phyloP scores from a whole-genome alignment of 2,113 vertebrate species.

The Neolamprologus longior region DNA sequence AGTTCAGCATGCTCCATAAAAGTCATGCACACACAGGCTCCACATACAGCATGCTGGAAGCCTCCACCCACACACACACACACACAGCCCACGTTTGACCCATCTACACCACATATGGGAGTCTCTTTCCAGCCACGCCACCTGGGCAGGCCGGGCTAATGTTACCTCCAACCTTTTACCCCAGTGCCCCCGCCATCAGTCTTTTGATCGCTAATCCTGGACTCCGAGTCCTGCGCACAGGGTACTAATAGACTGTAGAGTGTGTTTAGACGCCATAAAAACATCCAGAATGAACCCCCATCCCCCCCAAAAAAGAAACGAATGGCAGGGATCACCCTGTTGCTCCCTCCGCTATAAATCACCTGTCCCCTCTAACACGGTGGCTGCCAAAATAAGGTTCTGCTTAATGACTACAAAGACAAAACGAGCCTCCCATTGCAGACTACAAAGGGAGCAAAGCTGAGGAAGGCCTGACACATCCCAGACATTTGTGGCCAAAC shows the following conservation, averaged over 20 bases:
- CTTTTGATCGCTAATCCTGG: constrained; percentile 72
- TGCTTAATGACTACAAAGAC: constrained; percentile 50
- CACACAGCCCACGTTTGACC: constrained; percentile 12
- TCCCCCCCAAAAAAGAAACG: background rate
- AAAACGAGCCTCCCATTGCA: constrained; percentile 47
- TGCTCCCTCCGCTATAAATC: constrained; percentile 50
- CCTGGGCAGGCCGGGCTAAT: constrained; percentile 55
- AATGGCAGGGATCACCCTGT: background rate
- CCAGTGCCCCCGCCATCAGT: background rate
- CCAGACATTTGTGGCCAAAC: constrained; percentile 17
- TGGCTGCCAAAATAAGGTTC: constrained; percentile 51
- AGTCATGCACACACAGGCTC: constrained; percentile 8
- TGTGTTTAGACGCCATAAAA: constrained; percentile 38
- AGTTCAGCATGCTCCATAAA: constrained; percentile 65
- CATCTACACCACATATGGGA: constrained; percentile 47
- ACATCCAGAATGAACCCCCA: constrained; percentile 38
- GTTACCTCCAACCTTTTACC: constrained; percentile 48
- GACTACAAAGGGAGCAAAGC: constrained; percentile 40
- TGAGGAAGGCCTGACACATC: constrained; percentile 14
- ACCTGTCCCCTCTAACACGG: constrained; percentile 28
- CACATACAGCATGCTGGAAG: background rate
- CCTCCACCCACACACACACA: background rate
- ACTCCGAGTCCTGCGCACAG: background rate
- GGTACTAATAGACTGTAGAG: constrained; percentile 6
- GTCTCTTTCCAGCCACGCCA: constrained; percentile 57